phyloP scores from a whole-genome alignment of 2,113 vertebrate genomes.

The Cichladusa arquata region DNA sequence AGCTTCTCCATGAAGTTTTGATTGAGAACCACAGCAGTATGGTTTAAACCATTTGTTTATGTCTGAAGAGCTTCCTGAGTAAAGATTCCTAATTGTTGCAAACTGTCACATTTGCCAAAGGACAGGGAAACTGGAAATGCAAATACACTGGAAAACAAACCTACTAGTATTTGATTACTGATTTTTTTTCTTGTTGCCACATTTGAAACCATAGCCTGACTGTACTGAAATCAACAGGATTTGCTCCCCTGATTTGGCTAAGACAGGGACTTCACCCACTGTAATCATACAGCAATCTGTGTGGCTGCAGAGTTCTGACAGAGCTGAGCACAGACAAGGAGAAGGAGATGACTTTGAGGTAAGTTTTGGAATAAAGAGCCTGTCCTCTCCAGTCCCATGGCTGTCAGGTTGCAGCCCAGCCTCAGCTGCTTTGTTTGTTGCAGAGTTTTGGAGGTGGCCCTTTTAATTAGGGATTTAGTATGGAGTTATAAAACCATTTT shows the following conservation, averaged over 20 bases:
- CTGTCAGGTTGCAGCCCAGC: not conserved
- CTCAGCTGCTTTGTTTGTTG: not conserved
- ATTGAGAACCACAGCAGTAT: not conserved
- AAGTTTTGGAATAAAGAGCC: not conserved
- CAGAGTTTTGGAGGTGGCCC: not conserved
- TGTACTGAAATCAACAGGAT: not conserved
- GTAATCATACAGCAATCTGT: not conserved
- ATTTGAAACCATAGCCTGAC: not conserved
- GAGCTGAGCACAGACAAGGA: not conserved
- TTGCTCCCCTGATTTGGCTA: not conserved
- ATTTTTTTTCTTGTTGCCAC: not conserved
- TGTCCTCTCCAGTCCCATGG: rapidly evolving
- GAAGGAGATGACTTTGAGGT: not conserved
- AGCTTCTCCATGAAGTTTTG: not conserved
- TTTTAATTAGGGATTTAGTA: slow-evolving; percentile 30
- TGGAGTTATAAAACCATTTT: slow-evolving; percentile 1
- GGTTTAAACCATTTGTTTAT: not conserved
- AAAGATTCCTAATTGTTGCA: not conserved
- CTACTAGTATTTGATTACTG: not conserved
- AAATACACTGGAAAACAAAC: not conserved
- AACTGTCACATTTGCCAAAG: not conserved
- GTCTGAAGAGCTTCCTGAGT: not conserved
- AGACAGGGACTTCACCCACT: not conserved
- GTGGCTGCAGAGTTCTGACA: not conserved
- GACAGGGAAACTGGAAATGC: not conserved